phyloP scores from a whole-genome alignment of 2,888 invertebrate genomes.

The Eucera pruinosa region DNA sequence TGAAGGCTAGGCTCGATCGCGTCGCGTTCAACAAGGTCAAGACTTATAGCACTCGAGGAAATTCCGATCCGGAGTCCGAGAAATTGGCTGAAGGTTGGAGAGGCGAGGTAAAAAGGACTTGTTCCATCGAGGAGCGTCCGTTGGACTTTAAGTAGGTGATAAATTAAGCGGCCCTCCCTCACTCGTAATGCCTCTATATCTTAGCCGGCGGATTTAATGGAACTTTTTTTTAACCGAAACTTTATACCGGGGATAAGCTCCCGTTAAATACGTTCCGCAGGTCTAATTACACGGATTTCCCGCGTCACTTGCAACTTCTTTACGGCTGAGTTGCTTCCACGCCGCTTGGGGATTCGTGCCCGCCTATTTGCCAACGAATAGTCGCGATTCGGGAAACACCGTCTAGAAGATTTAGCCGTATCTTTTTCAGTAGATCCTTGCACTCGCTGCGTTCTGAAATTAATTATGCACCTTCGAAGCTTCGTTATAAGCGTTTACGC shows the following conservation, averaged over 20 bases:
- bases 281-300: constrained; percentile 71
- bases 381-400: not conserved
- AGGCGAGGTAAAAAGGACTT: constrained; percentile 57
- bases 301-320: constrained; percentile 51
- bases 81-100: constrained; percentile 61
- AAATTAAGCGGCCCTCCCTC: constrained; percentile 77
- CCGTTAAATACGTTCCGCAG: constrained; percentile 74
- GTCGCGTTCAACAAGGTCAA: constrained; percentile 45
- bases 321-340: constrained; percentile 6
- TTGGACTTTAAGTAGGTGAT: constrained; percentile 78
- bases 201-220: constrained; percentile 75
- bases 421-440: not conserved
- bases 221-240: constrained; percentile 69
- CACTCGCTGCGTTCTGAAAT: no score
- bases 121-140: constrained; percentile 49
- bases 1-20: not conserved
- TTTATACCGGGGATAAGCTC: constrained; percentile 75
- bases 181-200: constrained; percentile 65
- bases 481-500: no score
- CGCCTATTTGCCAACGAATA: not conserved
- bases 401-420: not conserved
- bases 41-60: constrained; percentile 42
- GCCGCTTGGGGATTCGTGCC: not conserved
- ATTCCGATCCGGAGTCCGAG: constrained; percentile 41
- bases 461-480: no score